These are phyloP conservation scores for Thamnophis elegans DNA, from an alignment of 2,797 vertebrate genomes.

Conservation along the genomic window DNA sequence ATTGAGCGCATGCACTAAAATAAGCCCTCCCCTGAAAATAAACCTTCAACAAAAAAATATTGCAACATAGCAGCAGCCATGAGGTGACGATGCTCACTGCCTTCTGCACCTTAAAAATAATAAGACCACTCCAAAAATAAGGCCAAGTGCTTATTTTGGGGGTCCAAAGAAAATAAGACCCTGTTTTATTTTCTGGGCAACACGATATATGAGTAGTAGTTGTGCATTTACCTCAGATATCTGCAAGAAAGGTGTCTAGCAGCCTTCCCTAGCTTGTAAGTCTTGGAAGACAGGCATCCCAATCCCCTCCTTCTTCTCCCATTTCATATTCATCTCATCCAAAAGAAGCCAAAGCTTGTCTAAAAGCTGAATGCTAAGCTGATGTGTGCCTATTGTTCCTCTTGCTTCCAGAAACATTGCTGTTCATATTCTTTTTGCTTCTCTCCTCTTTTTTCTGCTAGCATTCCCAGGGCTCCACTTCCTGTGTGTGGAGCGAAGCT, in stretches of 20 bases:
- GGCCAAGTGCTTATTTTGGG: too few relatives aligned
- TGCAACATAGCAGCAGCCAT: too few relatives aligned
- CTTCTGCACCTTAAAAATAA: too few relatives aligned
- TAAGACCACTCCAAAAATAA: too few relatives aligned
- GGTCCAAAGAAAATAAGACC: too few relatives aligned
- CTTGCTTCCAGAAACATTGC: slow-evolving; percentile 11
- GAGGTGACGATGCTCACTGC: too few relatives aligned
- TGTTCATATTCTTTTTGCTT: slow-evolving; percentile 31
- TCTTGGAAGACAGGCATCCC: not conserved
- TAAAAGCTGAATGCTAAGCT: not conserved
- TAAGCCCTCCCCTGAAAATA: too few relatives aligned
- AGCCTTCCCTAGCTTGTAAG: not conserved
- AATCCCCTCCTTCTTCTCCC: not conserved
- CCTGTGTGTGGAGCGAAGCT: slow-evolving; percentile 29
- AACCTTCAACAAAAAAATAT: too few relatives aligned
- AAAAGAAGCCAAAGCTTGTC: not conserved
- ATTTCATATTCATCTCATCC: slow-evolving; percentile 8
- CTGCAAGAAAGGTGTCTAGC: not conserved
- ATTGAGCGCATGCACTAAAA: too few relatives aligned
- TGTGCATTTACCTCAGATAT: not conserved
- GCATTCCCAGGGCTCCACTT: slow-evolving; percentile 45
- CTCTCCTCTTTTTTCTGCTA: slow-evolving; percentile 2
- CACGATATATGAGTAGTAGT: not conserved
- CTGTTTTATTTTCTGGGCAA: too few relatives aligned
- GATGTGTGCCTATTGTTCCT: not conserved